These are phyloP conservation scores for Ginglymostoma cirratum DNA, from an alignment of 2,113 vertebrate species.

Conservation along the genomic window DNA sequence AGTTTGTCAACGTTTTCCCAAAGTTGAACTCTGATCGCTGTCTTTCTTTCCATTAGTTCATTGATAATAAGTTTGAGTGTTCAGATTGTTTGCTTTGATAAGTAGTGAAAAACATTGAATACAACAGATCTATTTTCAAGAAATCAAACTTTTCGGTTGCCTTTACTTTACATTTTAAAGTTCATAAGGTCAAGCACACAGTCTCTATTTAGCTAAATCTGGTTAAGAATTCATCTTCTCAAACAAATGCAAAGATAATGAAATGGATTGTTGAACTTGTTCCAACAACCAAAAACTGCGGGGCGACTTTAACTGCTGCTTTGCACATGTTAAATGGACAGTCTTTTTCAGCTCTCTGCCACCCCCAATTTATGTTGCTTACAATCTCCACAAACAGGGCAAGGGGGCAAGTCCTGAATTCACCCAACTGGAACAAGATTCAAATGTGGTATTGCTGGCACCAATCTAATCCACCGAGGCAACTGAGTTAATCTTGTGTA, in stretches of 20 bases:
- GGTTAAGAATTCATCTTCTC: constrained; percentile 27
- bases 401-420: not conserved
- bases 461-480: too few species aligned
- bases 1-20: constrained; percentile 65
- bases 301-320: not conserved
- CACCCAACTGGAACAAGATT: too few species aligned
- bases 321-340: not conserved
- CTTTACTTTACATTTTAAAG: constrained; percentile 21
- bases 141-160: constrained; percentile 22
- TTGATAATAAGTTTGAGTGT: constrained; percentile 58
- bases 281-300: not conserved
- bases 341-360: too few species aligned
- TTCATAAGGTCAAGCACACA: constrained; percentile 18
- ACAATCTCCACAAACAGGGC: too few species aligned
- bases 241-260: constrained; percentile 25
- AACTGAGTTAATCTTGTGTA: not conserved
- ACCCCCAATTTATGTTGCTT: too few species aligned
- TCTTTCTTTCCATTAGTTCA: constrained; percentile 64
- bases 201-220: not conserved
- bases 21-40: constrained; percentile 71
- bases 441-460: too few species aligned
- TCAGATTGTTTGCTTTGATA: constrained; percentile 57
- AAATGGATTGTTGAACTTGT: not conserved
- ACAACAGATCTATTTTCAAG: constrained; percentile 14
- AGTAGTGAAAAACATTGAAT: constrained; percentile 55